Base-by-base conservation (phyloP, 2,797 vertebrate genomes). In the Hephaestus fuliginosus region DNA sequence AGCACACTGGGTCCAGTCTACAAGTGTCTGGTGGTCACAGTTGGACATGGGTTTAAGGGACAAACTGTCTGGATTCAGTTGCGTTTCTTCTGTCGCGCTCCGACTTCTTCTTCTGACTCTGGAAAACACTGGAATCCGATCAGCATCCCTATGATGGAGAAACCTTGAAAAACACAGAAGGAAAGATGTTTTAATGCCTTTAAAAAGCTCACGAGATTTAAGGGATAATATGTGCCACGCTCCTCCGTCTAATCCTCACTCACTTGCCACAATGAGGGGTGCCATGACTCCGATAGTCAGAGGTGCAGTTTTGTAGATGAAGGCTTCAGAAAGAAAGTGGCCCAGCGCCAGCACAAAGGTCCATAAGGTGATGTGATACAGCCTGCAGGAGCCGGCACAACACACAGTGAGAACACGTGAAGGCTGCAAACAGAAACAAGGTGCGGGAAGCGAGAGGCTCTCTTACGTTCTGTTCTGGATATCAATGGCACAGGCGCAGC, bases 221-320 rank as follows among this genome's bases (percentile, higher is more conserved):
- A 39, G 10, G 1, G 9, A 39, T 2, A 30, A 18, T 25, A 30
- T 30, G 33, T 56, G 22, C 22, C 46, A 17, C 30, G 9, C 3
- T 49, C 22, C 15, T 53, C 43, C 7, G 2, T 39, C 11, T 52
- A 12, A 9, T 48, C 20, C 14, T 28, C 78, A 95, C 97, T 97
- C 93, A 99, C 98, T 97, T 90, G 98, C 97, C 69, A 99, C 98
- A 87, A 98, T 96, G 57, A 99, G 96, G 5, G 98, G 98, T 17
- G 98, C 97, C 97, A 99, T 96, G 77, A 99, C 92, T 20, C 98
- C 98, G 11, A 98, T 95, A 0, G 97, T 98, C 78, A 98, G 83
- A 14, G 96, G 97, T 5, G 98, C 98, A 1, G 98, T 99, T 93
- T 95, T 97, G 68, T 97, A 99, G 80, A 99, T 75, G 80, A 98